Evolutionary conservation across 2,888 invertebrate genomes (phyloP).

Genomic region (Caenorhabditis imperialis): DNA sequence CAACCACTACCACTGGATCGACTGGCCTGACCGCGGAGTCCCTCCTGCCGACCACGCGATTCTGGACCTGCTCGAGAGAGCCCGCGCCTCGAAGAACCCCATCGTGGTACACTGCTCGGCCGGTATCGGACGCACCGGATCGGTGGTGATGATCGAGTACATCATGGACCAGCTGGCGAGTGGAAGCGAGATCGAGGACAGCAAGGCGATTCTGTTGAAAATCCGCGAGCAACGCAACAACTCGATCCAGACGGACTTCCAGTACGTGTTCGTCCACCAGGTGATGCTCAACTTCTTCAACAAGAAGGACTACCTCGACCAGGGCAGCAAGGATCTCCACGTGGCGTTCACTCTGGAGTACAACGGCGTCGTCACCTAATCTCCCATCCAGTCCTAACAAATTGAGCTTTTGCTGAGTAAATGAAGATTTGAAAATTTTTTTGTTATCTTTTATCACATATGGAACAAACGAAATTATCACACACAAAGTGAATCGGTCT

Average conservation of each 20-base stretch:
- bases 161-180: slow-evolving; percentile 52
- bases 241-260: slow-evolving; percentile 61
- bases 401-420: too few species aligned
- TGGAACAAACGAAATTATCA: too few species aligned
- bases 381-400: too few species aligned
- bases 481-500: too few species aligned
- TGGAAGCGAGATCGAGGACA: slow-evolving; percentile 47
- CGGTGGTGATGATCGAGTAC: slow-evolving; percentile 64
- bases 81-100: slow-evolving; percentile 33
- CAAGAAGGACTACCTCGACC: slow-evolving; percentile 21
- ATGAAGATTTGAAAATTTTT: too few species aligned
- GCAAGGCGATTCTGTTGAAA: slow-evolving; percentile 56
- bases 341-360: slow-evolving; percentile 45
- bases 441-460: too few species aligned
- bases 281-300: slow-evolving; percentile 58
- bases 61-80: slow-evolving; percentile 48
- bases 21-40: slow-evolving; percentile 64
- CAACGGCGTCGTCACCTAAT: too few species aligned
- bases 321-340: slow-evolving; percentile 20
- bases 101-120: slow-evolving; percentile 66
- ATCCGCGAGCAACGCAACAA: slow-evolving; percentile 61
- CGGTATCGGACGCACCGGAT: slow-evolving; percentile 63
- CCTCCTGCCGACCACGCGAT: slow-evolving; percentile 55
- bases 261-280: slow-evolving; percentile 63
- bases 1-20: slow-evolving; percentile 62